Conservation (phyloP, 2,113 vertebrate genomes). For the Vombatus ursinus region DNA sequence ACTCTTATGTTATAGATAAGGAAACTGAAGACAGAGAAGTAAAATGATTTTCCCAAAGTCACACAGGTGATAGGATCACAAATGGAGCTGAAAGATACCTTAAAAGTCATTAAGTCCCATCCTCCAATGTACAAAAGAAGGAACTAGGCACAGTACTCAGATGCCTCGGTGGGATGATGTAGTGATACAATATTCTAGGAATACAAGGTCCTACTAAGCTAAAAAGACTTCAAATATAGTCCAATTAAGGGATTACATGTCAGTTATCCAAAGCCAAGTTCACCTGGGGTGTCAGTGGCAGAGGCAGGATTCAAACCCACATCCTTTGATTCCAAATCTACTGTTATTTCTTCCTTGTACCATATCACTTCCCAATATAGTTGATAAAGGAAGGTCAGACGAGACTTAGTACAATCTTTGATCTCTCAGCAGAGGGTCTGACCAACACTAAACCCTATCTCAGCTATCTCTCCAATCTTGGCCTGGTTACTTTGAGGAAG, state of each 20-base stretch:
- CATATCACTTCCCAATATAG: not conserved
- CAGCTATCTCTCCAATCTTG: not conserved
- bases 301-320: not conserved
- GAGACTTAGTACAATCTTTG: not conserved
- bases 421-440: not conserved
- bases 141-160: not conserved
- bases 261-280: not conserved
- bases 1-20: not conserved
- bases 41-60: not conserved
- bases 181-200: not conserved
- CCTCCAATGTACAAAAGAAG: not conserved
- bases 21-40: not conserved
- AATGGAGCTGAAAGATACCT: not conserved
- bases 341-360: not conserved
- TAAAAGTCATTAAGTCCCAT: not conserved
- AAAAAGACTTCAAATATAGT: not conserved
- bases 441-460: conserved; percentile 12
- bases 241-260: too few relatives aligned
- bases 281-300: too few relatives aligned
- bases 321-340: not conserved
- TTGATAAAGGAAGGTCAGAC: not conserved
- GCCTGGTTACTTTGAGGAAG: conserved; percentile 18
- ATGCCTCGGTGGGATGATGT: not conserved
- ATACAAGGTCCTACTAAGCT: not conserved
- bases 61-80: not conserved